These are phyloP conservation scores for Pomatostomus ruficeps DNA, from an alignment of 2,113 vertebrate genomes.

Conservation along the genomic window DNA sequence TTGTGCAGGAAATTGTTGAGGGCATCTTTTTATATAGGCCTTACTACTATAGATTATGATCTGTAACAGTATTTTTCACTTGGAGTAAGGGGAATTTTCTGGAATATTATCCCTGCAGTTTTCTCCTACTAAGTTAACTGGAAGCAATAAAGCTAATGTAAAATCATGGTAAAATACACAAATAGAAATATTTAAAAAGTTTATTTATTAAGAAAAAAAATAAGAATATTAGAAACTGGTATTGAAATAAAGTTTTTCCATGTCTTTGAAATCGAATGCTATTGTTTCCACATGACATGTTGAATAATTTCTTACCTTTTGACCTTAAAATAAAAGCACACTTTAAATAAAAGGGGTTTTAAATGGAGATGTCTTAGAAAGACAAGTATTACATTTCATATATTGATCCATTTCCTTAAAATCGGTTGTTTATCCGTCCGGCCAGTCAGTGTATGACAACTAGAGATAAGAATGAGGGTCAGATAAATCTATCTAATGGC, in stretches of 20 bases:
- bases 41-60: neutral
- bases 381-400: neutral
- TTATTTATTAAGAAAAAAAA: neutral
- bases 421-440: neutral
- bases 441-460: neutral
- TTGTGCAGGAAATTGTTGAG: neutral
- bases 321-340: neutral
- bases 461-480: neutral
- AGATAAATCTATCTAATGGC: neutral
- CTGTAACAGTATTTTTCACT: neutral
- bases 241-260: neutral
- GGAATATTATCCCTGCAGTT: neutral
- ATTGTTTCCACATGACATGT: neutral
- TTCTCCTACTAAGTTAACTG: neutral
- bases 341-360: neutral
- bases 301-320: neutral
- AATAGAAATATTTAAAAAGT: neutral
- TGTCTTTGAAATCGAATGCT: neutral
- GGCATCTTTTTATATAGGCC: neutral
- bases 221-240: neutral
- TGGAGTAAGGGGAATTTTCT: neutral
- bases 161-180: neutral
- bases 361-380: neutral
- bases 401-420: neutral
- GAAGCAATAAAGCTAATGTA: neutral